These are phyloP conservation scores for Nyctibius grandis DNA, from an alignment of 2,797 vertebrate species.

Conservation along the genomic window DNA sequence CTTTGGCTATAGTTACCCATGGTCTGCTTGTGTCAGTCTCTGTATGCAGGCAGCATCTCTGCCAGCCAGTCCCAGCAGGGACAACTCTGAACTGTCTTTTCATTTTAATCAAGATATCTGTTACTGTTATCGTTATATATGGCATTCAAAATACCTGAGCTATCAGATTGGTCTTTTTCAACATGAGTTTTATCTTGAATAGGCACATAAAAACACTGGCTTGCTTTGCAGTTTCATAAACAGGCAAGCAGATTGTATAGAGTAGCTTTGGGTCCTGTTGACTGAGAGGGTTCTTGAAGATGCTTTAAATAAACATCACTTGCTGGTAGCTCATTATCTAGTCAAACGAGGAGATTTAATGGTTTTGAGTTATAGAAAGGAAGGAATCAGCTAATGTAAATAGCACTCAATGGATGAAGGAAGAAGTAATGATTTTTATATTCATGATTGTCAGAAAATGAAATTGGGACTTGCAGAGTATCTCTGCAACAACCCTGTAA, in stretches of 20 bases:
- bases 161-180: neutral
- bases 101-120: neutral
- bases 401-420: neutral
- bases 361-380: neutral
- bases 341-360: neutral
- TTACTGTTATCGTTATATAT: neutral
- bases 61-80: neutral
- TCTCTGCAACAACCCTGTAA: neutral
- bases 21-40: neutral
- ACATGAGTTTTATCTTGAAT: conserved; percentile 13
- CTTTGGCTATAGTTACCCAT: neutral
- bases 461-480: neutral
- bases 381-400: neutral
- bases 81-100: neutral
- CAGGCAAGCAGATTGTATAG: neutral
- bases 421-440: neutral
- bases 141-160: neutral
- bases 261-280: neutral
- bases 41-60: neutral
- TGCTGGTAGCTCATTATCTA: neutral
- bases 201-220: neutral
- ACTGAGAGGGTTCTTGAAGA: neutral
- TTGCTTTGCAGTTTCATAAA: conserved; percentile 46
- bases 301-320: neutral
- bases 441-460: neutral